phyloP scores from a whole-genome alignment of 2,113 vertebrate genomes.

The Dinomys branickii region DNA sequence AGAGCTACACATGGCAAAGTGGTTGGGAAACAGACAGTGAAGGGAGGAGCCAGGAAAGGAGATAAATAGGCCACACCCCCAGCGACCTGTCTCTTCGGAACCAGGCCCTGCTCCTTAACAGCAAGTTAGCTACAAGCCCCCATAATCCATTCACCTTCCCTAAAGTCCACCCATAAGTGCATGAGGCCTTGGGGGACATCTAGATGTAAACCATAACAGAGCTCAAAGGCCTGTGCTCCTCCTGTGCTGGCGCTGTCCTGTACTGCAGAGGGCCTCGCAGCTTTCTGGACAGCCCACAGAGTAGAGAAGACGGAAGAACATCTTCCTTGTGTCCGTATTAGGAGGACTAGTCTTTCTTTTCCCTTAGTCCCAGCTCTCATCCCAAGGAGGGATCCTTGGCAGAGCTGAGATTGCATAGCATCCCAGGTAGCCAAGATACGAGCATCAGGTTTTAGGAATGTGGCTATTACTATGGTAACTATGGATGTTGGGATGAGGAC shows the following conservation, averaged over 20 bases:
- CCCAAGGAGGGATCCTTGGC: not conserved
- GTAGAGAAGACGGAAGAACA: not conserved
- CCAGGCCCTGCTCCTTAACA: not conserved
- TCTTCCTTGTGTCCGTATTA: not conserved
- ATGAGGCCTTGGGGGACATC: not conserved
- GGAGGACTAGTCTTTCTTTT: not conserved
- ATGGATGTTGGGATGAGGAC: not conserved
- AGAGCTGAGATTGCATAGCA: not conserved
- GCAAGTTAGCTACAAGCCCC: not conserved
- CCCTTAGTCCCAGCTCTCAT: not conserved
- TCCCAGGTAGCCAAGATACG: not conserved
- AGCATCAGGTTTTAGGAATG: not conserved
- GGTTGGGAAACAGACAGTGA: not conserved
- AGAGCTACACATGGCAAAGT: not conserved
- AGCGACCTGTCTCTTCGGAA: not conserved
- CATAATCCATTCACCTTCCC: not conserved
- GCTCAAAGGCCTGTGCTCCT: not conserved
- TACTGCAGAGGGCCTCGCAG: accelerated
- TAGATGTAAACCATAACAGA: not conserved
- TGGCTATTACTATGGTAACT: not conserved
- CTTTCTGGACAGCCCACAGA: not conserved
- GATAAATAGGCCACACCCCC: not conserved
- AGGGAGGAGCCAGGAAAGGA: not conserved
- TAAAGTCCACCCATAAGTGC: not conserved
- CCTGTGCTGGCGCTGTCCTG: not conserved